Percentiles rank a stretch among this genome's conserved stretches.
These are phyloP conservation scores for Bujurquina vittata DNA, from an alignment of 2,113 vertebrate genomes.

Conservation along the genomic window DNA sequence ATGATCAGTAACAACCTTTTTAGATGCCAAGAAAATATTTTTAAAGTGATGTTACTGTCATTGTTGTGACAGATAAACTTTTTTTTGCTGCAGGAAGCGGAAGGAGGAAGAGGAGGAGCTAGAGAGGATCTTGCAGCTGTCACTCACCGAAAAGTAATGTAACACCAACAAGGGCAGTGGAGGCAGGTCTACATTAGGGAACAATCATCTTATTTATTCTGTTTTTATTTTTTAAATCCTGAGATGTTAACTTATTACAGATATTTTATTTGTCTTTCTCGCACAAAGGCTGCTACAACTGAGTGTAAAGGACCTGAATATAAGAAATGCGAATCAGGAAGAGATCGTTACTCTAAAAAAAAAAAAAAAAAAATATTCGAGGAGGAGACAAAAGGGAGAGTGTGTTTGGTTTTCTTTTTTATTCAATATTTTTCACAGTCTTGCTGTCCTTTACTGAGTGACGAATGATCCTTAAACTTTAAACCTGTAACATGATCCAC, in stretches of 20 bases:
- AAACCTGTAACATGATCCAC: slow-evolving; percentile 65
- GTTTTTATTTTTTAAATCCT: slow-evolving; percentile 69
- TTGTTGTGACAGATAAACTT: not conserved
- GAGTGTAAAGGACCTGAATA: slow-evolving; percentile 32
- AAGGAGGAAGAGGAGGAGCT: slow-evolving; percentile 89
- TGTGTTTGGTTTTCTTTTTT: slow-evolving; percentile 55
- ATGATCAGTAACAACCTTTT: not conserved
- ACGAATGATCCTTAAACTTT: slow-evolving; percentile 67
- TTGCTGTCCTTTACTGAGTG: slow-evolving; percentile 74
- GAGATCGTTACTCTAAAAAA: slow-evolving; percentile 16
- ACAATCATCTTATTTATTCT: slow-evolving; percentile 75
- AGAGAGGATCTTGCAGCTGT: slow-evolving; percentile 89
- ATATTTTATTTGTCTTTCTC: slow-evolving; percentile 73
- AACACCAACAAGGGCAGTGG: slow-evolving; percentile 29
- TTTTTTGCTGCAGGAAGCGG: slow-evolving; percentile 62
- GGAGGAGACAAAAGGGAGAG: slow-evolving; percentile 43
- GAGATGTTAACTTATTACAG: slow-evolving; percentile 79
- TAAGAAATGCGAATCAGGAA: not conserved
- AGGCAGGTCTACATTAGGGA: slow-evolving; percentile 50
- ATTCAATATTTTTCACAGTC: slow-evolving; percentile 68
- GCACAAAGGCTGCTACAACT: slow-evolving; percentile 61
- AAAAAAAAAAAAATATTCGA: slow-evolving; percentile 8
- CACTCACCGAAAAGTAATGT: slow-evolving; percentile 91
- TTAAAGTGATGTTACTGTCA: not conserved
- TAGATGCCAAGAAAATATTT: not conserved